A percentile compares a stretch with the other conserved stretches of the same genome.
Evolutionary conservation across 2,888 invertebrate species (phyloP).

Genomic region (Yponomeuta malinellus): DNA sequence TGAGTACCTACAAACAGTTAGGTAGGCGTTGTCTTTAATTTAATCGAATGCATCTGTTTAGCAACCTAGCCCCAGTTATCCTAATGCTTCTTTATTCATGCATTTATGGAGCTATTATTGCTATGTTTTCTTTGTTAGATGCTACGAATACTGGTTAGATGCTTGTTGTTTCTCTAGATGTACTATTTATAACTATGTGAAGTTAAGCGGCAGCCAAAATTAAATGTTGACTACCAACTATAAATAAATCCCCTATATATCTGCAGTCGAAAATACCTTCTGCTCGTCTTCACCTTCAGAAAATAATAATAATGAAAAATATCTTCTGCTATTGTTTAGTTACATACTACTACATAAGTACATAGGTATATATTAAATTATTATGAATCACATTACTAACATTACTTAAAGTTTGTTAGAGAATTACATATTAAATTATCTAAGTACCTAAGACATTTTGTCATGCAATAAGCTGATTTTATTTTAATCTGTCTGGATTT

Average conservation of each 20-base stretch:
- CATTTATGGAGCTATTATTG: not conserved
- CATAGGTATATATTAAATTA: not conserved
- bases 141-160: not conserved
- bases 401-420: too few relatives aligned
- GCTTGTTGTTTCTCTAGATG: not conserved
- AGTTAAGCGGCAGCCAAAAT: too few relatives aligned
- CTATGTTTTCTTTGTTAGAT: not conserved
- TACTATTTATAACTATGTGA: not conserved
- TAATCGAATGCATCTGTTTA: not conserved
- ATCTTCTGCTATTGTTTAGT: too few relatives aligned
- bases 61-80: not conserved
- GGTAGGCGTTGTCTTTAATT: not conserved
- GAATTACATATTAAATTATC: not conserved
- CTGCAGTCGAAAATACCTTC: too few relatives aligned
- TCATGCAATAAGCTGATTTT: too few relatives aligned
- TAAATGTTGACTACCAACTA: too few relatives aligned
- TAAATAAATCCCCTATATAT: too few relatives aligned
- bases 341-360: not conserved
- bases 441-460: not conserved
- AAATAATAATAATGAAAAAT: too few relatives aligned
- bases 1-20: not conserved
- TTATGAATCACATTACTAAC: not conserved
- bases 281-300: too few relatives aligned
- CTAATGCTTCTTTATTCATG: not conserved
- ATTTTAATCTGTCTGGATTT: too few relatives aligned